Conservation (phyloP, 2,113 vertebrate species). For the Heloderma charlesbogerti region DNA sequence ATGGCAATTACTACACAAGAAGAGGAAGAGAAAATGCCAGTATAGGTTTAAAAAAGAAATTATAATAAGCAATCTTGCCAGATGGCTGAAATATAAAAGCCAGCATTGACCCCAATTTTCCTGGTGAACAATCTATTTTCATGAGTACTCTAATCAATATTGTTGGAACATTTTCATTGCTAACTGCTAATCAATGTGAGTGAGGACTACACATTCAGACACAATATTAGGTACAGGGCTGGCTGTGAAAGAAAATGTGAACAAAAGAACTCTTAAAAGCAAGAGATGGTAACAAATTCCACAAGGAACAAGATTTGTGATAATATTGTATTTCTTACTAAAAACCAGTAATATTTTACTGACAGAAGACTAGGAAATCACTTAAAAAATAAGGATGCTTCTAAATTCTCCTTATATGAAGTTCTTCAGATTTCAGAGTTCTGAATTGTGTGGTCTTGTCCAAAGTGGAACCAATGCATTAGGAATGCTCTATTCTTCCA, state of each 20-base stretch:
- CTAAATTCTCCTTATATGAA: neutral
- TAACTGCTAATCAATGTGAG: neutral
- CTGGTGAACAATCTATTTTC: neutral
- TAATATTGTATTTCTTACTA: neutral
- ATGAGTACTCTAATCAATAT: neutral
- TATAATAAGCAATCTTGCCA: neutral
- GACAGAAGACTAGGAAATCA: neutral
- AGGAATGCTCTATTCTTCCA: neutral
- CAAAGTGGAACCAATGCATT: neutral
- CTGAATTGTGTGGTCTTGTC: neutral
- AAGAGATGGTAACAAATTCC: neutral
- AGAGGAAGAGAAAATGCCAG: neutral
- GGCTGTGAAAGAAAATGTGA: neutral
- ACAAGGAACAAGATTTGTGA: neutral
- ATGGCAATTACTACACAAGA: neutral
- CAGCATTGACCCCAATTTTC: neutral
- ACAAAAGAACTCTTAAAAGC: neutral
- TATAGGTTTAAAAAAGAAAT: slow-evolving; percentile 5
- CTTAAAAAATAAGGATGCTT: neutral
- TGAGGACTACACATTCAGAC: neutral
- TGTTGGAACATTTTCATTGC: neutral
- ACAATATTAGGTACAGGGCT: neutral
- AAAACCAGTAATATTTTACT: neutral
- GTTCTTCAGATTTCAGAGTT: neutral
- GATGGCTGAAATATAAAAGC: neutral